These are phyloP conservation scores for Rhinichthys osculus DNA, from an alignment of 2,797 vertebrate genomes.

Conservation along the genomic window DNA sequence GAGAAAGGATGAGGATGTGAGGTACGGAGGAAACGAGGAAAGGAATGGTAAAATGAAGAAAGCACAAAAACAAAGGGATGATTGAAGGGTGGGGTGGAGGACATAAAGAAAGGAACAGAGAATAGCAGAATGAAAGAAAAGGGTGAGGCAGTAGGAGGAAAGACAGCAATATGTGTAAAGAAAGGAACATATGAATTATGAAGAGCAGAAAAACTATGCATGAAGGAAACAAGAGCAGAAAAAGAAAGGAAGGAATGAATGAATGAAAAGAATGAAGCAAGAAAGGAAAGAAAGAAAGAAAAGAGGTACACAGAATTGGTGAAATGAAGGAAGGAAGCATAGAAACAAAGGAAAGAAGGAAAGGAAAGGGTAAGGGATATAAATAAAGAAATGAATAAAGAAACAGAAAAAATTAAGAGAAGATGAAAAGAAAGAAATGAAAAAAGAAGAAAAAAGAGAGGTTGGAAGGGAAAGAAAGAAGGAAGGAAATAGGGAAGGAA, in stretches of 20 bases:
- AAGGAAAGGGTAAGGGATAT: neutral
- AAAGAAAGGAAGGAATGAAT: neutral
- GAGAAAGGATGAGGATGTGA: neutral
- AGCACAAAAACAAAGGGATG: neutral
- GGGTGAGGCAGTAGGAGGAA: neutral
- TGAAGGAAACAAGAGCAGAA: neutral
- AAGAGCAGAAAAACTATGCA: neutral
- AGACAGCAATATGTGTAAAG: neutral
- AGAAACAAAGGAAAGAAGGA: neutral
- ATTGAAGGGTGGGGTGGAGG: neutral
- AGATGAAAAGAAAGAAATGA: too few relatives aligned
- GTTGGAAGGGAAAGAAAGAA: slow-evolving; percentile 32
- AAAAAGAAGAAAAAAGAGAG: neutral
- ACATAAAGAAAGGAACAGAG: neutral
- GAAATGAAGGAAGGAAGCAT: neutral
- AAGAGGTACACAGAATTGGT: neutral
- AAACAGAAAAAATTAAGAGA: neutral
- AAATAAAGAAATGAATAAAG: neutral
- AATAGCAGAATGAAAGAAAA: neutral
- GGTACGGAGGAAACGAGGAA: neutral
- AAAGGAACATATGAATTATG: neutral
- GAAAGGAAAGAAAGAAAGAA: slow-evolving; percentile 6
- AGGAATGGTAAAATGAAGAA: neutral
- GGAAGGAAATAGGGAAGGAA: slow-evolving; percentile 20
- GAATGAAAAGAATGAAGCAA: neutral